Evolutionary conservation across 2,888 invertebrate genomes (phyloP).

Genomic region (Chalcosyrphus nemorum): DNA sequence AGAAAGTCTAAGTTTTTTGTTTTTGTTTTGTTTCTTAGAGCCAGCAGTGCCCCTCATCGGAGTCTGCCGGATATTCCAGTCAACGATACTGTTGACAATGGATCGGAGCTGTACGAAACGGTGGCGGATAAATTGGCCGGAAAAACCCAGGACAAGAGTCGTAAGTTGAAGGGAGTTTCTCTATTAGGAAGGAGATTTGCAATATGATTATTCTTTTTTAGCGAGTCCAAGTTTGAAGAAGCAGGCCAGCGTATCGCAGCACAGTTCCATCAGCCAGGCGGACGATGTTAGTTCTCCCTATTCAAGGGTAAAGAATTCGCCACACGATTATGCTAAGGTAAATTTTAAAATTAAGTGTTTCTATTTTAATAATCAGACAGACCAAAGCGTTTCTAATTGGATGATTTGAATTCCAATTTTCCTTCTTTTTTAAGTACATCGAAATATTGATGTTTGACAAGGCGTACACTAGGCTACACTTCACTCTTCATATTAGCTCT

Average conservation of each 20-base stretch:
- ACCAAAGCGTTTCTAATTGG: no score
- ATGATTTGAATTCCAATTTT: background rate
- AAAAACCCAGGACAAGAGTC: constrained; percentile 79
- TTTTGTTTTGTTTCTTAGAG: constrained; percentile 75
- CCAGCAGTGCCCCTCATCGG: constrained; percentile 84
- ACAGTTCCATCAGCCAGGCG: constrained; percentile 84
- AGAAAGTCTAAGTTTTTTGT: constrained; percentile 14
- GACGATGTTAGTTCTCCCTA: constrained; percentile 86
- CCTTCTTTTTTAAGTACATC: no score
- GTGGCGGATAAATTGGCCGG: constrained; percentile 85
- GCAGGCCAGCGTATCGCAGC: constrained; percentile 84
- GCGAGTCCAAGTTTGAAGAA: constrained; percentile 81
- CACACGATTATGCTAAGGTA: constrained; percentile 86
- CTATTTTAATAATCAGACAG: no score
- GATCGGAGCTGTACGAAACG: constrained; percentile 93
- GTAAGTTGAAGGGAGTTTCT: constrained; percentile 74
- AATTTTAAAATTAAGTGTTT: no score
- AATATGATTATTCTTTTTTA: no score
- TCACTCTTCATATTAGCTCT: no score
- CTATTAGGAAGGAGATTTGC: no score
- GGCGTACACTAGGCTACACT: no score
- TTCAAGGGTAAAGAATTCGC: constrained; percentile 86
- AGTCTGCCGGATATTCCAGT: constrained; percentile 93
- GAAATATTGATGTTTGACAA: no score
- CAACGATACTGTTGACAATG: constrained; percentile 87